Conservation (phyloP, 2,113 vertebrate genomes). For the Amia ocellicauda region DNA sequence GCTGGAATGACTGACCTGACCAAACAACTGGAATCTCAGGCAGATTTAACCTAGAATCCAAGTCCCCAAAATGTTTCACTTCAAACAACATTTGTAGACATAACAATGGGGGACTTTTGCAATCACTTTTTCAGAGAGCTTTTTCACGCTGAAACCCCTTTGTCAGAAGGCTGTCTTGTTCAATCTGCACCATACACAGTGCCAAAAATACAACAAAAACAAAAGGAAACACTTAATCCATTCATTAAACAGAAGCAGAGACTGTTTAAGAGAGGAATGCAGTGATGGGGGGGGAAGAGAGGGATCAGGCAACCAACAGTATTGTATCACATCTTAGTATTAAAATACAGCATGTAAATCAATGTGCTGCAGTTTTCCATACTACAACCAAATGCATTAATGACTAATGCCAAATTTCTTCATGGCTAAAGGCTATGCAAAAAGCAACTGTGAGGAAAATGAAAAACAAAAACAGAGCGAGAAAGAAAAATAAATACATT, state of each 20-base stretch:
- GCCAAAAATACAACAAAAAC: neutral
- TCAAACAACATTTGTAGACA: too few species aligned
- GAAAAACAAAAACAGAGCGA: neutral
- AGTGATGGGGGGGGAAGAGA: neutral
- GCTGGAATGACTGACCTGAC: too few species aligned
- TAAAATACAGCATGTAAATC: neutral
- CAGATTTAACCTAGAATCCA: too few species aligned
- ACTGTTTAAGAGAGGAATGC: neutral
- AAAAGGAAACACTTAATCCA: neutral
- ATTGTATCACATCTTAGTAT: too few species aligned
- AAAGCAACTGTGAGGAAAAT: constrained; percentile 2
- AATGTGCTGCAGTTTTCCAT: neutral
- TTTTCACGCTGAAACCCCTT: too few species aligned
- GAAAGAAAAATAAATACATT: neutral
- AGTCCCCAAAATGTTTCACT: too few species aligned
- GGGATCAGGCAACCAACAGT: too few species aligned
- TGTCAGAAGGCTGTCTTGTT: too few species aligned
- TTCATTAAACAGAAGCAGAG: neutral
- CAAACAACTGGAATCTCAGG: too few species aligned
- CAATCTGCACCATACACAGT: too few species aligned
- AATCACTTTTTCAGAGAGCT: too few species aligned
- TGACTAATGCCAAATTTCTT: neutral
- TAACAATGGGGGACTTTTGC: too few species aligned
- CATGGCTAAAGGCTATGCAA: neutral
- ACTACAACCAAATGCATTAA: neutral